These are phyloP conservation scores for Amblyjoppa proteus DNA, from an alignment of 2,888 invertebrate genomes.

Conservation along the genomic window DNA sequence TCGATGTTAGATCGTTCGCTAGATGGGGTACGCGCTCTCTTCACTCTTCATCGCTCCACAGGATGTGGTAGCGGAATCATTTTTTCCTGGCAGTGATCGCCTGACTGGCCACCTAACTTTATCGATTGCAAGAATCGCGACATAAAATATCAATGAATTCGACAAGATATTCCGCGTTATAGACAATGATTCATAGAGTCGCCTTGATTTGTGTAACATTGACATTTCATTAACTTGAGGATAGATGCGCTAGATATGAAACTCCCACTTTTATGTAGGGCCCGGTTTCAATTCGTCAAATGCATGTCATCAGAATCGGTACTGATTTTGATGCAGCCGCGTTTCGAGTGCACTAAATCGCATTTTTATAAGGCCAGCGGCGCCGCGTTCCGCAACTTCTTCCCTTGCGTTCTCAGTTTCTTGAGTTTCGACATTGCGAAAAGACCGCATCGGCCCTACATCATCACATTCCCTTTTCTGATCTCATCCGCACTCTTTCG, in stretches of 20 bases:
- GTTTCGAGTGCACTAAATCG: background rate
- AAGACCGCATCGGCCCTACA: slow-evolving; percentile 3
- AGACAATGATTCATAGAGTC: background rate
- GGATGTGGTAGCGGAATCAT: slow-evolving; percentile 54
- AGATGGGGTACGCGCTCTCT: background rate
- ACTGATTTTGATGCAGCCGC: background rate
- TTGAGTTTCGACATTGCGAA: background rate
- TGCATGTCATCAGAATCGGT: slow-evolving; percentile 17
- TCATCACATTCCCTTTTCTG: slow-evolving; percentile 5
- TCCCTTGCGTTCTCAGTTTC: background rate
- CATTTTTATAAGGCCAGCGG: background rate
- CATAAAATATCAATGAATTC: slow-evolving; percentile 39
- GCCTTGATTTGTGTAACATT: slow-evolving; percentile 31
- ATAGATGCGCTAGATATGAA: slow-evolving; percentile 87
- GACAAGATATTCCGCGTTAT: background rate
- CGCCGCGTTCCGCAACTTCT: background rate
- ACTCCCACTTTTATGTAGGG: background rate
- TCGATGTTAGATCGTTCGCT: slow-evolving; percentile 57
- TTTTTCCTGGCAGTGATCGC: slow-evolving; percentile 5
- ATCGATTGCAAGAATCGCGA: slow-evolving; percentile 34
- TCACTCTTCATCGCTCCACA: slow-evolving; percentile 21
- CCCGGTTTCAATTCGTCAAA: slow-evolving; percentile 76
- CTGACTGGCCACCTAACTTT: background rate
- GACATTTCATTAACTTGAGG: slow-evolving; percentile 86
- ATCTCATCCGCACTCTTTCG: slow-evolving; percentile 9